Evolutionary conservation across 2,113 vertebrate species (phyloP).

Genomic region (Fulica atra): DNA sequence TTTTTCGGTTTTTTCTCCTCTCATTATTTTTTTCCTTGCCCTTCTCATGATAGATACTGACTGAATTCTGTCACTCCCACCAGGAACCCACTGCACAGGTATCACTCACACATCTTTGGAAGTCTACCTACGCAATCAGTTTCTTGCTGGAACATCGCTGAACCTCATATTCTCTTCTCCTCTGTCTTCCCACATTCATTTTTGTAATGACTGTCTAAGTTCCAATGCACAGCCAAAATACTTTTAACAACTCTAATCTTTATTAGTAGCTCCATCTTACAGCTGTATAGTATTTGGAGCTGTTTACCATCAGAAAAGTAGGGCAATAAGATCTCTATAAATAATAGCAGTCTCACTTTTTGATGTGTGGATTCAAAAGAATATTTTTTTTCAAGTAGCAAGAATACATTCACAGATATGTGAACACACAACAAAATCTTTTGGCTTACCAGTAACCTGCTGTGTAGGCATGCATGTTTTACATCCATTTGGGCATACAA

Average conservation of each 20-base stretch:
- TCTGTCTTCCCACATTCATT: not conserved
- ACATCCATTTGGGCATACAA: not conserved
- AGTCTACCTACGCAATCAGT: conserved; percentile 10
- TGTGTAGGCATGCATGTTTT: not conserved
- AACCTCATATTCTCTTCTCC: not conserved
- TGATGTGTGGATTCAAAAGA: not conserved
- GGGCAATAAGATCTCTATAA: not conserved
- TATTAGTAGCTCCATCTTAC: not conserved
- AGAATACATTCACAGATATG: not conserved
- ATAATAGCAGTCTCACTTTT: not conserved
- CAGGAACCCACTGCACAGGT: not conserved
- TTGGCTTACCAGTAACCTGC: not conserved
- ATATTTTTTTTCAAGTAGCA: not conserved
- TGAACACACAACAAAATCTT: not conserved
- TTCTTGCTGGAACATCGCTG: conserved; percentile 2
- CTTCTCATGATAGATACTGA: not conserved
- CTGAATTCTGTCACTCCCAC: conserved; percentile 39
- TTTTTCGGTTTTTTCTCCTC: not conserved
- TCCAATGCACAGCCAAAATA: not conserved
- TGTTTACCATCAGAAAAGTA: not conserved
- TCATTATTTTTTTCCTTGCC: not conserved
- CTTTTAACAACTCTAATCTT: not conserved
- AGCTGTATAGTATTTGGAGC: not conserved
- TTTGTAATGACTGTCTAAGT: not conserved
- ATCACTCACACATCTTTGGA: conserved; percentile 34